Evolutionary conservation across 2,797 vertebrate species (phyloP).

Genomic region (Chromis chromis): DNA sequence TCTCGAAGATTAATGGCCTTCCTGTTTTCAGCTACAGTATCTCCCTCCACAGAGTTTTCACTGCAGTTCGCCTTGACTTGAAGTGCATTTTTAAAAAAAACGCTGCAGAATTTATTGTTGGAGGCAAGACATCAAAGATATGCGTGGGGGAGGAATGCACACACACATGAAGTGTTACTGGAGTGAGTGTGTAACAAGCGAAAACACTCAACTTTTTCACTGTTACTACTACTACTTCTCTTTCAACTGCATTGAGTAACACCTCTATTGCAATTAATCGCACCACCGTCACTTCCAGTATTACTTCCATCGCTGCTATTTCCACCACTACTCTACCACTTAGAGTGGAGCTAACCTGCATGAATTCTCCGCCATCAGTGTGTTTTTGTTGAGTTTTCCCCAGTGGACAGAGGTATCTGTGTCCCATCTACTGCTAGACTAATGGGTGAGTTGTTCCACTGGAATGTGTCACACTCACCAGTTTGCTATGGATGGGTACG

Average conservation of each 20-base stretch:
- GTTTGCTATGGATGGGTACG: conserved; percentile 43
- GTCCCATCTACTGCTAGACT: conserved; percentile 47
- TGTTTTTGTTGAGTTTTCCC: conserved; percentile 53
- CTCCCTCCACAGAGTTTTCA: conserved; percentile 55
- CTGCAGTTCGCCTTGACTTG: conserved; percentile 43
- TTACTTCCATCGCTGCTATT: neutral
- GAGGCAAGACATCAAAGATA: conserved; percentile 20
- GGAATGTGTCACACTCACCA: conserved; percentile 72
- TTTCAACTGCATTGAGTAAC: conserved; percentile 1
- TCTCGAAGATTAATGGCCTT: conserved; percentile 74
- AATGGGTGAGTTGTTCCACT: conserved; percentile 61
- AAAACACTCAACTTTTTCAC: neutral
- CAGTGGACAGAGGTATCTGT: conserved; percentile 59
- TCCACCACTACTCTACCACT: conserved; percentile 5
- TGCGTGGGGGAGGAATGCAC: conserved; percentile 1
- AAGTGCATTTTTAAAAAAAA: conserved; percentile 40
- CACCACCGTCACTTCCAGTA: conserved; percentile 19
- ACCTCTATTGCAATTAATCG: conserved; percentile 3
- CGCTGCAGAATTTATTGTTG: conserved; percentile 42
- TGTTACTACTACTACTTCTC: neutral
- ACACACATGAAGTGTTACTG: conserved; percentile 5
- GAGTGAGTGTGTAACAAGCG: conserved; percentile 1
- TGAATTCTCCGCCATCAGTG: conserved; percentile 12
- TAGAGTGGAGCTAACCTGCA: conserved; percentile 15
- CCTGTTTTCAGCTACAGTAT: conserved; percentile 71